Base-by-base conservation (phyloP, 92 coral and sea anemone genomes). In the Palythoa heliodiscus region DNA sequence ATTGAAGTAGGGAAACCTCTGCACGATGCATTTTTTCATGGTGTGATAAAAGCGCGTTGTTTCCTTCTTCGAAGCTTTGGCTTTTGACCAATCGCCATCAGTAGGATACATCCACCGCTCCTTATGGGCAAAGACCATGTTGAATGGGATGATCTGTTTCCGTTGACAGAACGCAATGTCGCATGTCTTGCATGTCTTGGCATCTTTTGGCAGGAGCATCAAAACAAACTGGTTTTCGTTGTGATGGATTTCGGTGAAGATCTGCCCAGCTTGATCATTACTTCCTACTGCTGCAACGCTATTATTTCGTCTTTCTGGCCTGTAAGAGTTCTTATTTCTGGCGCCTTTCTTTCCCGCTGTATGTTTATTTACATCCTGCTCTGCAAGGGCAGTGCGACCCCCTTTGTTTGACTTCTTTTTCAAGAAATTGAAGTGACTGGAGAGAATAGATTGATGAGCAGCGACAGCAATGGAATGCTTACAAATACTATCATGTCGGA, bases 111-210 rank as follows among this genome's bases (percentile, higher is more conserved):
- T 39, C 89, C 92, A 86, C 43, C 83, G 55, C 52, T 89, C 92
- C 64, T 77, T 79, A 74, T 89, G 92, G 25, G 88, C 67, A 17
- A 89, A 53, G 53, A 80, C 73, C 38, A 89, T n/a, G 66, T 89
- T 83, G 73, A 54, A 80, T 16, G 89, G 92, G 50, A 87, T 73
- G 75, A 76, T 75, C 47, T 87, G 75, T 69, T 83, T 70, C 19
- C 82, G 66, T 17, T 82, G 84, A 37, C 90, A 87, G 71, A 89
- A 87, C 55, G 82, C 93, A 29, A 87, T 22, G 35, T 83, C 76
- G 72, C 93, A 91, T 3, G 91, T 77, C 71, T 87, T 77, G 87
- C 93, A 91, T 25, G 82, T 71, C 4, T 24, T 89, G 7, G 85
- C 84, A 47, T 24, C 89, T 10, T 78, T 82, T 10, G 48, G 5